These are phyloP conservation scores for Pelusios castaneus DNA, from an alignment of 2,113 vertebrate genomes.

Conservation along the genomic window DNA sequence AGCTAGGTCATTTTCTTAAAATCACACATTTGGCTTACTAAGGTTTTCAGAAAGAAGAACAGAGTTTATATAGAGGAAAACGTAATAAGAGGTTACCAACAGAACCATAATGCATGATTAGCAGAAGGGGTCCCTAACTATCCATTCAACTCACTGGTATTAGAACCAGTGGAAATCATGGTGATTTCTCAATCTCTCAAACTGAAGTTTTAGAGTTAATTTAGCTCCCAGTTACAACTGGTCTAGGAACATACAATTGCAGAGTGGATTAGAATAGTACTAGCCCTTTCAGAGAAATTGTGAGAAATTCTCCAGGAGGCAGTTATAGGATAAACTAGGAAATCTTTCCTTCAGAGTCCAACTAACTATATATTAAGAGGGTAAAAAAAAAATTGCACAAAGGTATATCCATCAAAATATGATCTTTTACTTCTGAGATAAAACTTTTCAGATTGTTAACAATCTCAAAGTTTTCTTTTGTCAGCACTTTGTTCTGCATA, in stretches of 20 bases:
- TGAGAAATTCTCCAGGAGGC: background rate
- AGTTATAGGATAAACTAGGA: background rate
- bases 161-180: background rate
- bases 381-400: background rate
- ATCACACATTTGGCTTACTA: constrained; percentile 55
- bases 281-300: background rate
- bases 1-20: constrained; percentile 39
- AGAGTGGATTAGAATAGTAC: background rate
- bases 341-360: background rate
- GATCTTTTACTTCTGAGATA: background rate
- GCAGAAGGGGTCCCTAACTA: background rate
- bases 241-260: background rate
- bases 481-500: background rate
- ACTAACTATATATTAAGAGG: background rate
- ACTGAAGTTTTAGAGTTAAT: background rate
- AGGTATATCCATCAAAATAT: background rate
- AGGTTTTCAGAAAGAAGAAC: background rate
- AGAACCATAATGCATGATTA: background rate
- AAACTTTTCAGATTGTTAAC: background rate
- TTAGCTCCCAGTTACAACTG: background rate
- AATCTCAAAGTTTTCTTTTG: background rate
- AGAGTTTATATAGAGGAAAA: constrained; percentile 2
- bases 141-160: background rate
- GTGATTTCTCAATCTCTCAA: background rate
- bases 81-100: constrained; percentile 10